Conservation (phyloP, 2,113 vertebrate species). For the Anseranas semipalmata region DNA sequence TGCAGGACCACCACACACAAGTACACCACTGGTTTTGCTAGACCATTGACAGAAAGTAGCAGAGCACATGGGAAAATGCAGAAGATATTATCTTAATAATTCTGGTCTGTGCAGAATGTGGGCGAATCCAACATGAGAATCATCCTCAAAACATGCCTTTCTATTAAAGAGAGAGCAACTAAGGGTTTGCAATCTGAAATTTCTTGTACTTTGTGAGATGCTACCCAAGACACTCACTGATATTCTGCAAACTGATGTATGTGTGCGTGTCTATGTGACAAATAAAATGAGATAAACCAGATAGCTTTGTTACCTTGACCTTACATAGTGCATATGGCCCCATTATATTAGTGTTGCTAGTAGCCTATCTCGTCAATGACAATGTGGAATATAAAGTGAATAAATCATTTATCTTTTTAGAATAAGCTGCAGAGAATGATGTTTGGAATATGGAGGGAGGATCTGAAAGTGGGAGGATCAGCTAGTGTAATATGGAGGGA, state of each 20-base stretch:
- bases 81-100: background rate
- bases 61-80: background rate
- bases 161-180: background rate
- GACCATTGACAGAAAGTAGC: background rate
- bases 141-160: background rate
- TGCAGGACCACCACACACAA: background rate
- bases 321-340: background rate
- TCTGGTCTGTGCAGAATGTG: background rate
- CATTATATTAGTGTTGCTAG: background rate
- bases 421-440: background rate
- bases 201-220: background rate
- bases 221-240: background rate
- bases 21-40: background rate
- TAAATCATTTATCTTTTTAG: background rate
- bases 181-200: background rate
- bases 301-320: conserved; percentile 8
- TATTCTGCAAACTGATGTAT: background rate
- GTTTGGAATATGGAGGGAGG: background rate
- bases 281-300: conserved; percentile 14
- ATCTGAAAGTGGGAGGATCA: background rate
- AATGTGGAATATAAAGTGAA: background rate
- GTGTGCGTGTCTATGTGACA: background rate
- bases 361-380: background rate
- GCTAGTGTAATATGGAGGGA: background rate
- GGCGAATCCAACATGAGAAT: background rate